Base-by-base conservation (phyloP, 2,113 vertebrate species). In the Halcyon senegalensis region DNA sequence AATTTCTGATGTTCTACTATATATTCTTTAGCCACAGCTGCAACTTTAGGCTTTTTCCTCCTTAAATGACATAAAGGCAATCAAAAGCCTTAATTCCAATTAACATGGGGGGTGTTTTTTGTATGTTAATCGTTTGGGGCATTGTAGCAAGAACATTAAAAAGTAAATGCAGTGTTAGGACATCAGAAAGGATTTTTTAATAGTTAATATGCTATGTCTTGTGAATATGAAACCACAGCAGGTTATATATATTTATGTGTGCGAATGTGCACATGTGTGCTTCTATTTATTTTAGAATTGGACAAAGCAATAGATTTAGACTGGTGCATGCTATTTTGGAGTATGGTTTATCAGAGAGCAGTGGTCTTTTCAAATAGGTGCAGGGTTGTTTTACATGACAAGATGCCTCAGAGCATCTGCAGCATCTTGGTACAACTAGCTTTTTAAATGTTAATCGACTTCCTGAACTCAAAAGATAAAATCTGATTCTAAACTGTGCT, bases 401-500 rank as follows among this genome's bases (percentile, higher is more conserved):
- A 41, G 66, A 25, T 74, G 73, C 16, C 68, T 80, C 83, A 46
- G 35, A 84, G 66, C 83, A 67, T 76, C 90, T 96, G 72, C 75
- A 85, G 60, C 41, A 67, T 66, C 37, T 79, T 77, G 69, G 56
- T 95, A 64, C 72, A 83, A 44, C 46, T 55, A 85, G 21, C 24
- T 93, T 79, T 73, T 87, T 33, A 77, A 94, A 77, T 88, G 75
- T 76, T 93, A 90, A 83, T 66, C 90, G 75, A 74, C 55, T 93
- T 88, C 51, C 2, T 4, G 5, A 88, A 90, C 50, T 80, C 25
- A 44, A 50, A 89, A 76, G 50, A 73, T 76, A 43, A 94, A 94
- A 89, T 73, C 87, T 27, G 28, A 21, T 55, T 13, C 20, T 63
- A 21, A 91, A 74, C n/a, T 59, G 15, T 69, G 41, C 50, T 80